Evolutionary conservation across 2,797 vertebrate species (phyloP), one percentile per base, ranked within the genome.

Genomic region (Amphiprion clarkii): DNA sequence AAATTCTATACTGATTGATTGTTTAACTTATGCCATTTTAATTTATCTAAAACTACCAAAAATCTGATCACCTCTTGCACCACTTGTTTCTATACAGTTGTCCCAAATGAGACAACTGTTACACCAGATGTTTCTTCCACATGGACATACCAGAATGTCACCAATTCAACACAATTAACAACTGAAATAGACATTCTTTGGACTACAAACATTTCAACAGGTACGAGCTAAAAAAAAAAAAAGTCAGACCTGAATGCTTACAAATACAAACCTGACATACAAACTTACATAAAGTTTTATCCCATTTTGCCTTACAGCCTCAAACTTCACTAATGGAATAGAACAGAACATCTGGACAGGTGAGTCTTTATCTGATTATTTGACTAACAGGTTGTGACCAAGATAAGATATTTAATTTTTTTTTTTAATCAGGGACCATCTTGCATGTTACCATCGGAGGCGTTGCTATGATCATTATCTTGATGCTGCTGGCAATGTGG

Each of bases 361-460:
- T 87, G 57, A 55, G 44, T 67, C 51, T 52, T 31, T 58, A 1
- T 48, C 4, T 54, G 2, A 39, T 25, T 12, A 3, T 52, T 10
- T 59, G 2, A 3, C 16, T 2, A 2, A 14, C 3, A 40, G 6
- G 3, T 27, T 6, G 12, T 19, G 6, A 7, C 7, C 17, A n/a
- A 9, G 48, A n/a, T 49, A 49, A n/a, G 48, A 49, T 21, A 21
- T 5, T 13, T 19, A 44, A 2, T 62, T 23, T 52, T 14, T 49
- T 49, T 2, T 46, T 81, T 55, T 52, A 10, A 0, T 55, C 75
- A 90, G 87, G 64, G 29, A n/a, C 9, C 1, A n/a, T 71, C 5
- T 7, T 85, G 46, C 74, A 36, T 5, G n/a, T 46, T 31, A 1
- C 33, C 0, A 1, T 49, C 0, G 78, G 59, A 1, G 29, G 25